Conservation (phyloP, 2,113 vertebrate species). For the Apus apus region DNA sequence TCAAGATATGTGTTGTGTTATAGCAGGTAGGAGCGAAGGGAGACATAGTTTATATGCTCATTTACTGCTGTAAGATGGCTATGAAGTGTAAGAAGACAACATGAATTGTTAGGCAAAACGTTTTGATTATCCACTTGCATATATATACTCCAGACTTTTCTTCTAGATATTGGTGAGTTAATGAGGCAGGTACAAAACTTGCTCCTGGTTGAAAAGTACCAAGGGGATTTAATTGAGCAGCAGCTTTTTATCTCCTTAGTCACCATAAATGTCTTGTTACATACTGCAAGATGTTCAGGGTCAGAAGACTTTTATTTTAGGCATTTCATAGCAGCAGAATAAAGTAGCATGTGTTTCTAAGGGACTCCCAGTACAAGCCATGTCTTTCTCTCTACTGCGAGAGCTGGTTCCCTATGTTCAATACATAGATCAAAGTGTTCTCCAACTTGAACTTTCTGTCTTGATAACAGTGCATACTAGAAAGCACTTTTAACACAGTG, state of each 20-base stretch:
- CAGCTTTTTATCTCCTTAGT: neutral
- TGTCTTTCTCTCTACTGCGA: neutral
- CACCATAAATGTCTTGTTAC: neutral
- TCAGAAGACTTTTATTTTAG: neutral
- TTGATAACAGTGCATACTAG: neutral
- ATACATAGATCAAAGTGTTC: neutral
- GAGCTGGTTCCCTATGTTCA: fast-evolving
- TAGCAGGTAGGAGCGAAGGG: neutral
- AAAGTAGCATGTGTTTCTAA: neutral
- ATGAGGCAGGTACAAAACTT: neutral
- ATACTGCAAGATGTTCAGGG: neutral
- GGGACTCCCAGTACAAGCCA: neutral
- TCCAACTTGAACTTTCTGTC: neutral
- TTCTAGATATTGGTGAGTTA: neutral
- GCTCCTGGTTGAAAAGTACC: neutral
- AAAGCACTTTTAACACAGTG: neutral
- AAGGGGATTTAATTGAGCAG: neutral
- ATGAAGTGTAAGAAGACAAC: neutral
- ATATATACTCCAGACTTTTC: neutral
- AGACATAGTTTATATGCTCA: fast-evolving
- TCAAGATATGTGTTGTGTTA: fast-evolving
- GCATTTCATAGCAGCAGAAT: neutral
- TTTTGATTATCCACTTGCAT: neutral
- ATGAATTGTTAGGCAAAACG: neutral
- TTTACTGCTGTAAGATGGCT: neutral